Evolutionary conservation across 2,113 vertebrate species (phyloP).

Genomic region (Speoplatyrhinus poulsoni): DNA sequence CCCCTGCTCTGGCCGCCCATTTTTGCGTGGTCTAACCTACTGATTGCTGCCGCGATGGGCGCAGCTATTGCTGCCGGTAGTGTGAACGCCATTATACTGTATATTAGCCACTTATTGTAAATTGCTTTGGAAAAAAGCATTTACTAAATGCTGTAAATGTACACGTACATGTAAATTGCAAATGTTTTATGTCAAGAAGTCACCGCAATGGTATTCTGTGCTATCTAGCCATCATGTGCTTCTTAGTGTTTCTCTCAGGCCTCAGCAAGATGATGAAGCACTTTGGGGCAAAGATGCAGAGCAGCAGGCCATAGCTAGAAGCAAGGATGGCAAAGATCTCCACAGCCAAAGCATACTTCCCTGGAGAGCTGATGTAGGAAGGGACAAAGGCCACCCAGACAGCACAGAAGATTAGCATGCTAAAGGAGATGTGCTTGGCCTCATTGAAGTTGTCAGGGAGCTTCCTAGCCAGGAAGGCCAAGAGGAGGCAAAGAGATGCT

Average conservation of each 20-base stretch:
- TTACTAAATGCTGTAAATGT: too few relatives aligned
- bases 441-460: slow-evolving; percentile 66
- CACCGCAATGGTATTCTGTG: background rate
- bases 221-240: slow-evolving; percentile 52
- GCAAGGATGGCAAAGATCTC: slow-evolving; percentile 60
- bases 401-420: slow-evolving; percentile 67
- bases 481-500: slow-evolving; percentile 52
- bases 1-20: too few relatives aligned
- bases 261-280: slow-evolving; percentile 56
- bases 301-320: slow-evolving; percentile 57
- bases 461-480: slow-evolving; percentile 58
- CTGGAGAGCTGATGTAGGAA: slow-evolving; percentile 52
- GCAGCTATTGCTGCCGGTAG: too few relatives aligned
- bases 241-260: slow-evolving; percentile 61
- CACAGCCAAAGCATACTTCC: slow-evolving; percentile 40
- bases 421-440: slow-evolving; percentile 66
- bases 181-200: background rate
- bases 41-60: too few relatives aligned
- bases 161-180: background rate
- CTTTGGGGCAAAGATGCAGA: slow-evolving; percentile 57
- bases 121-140: too few relatives aligned
- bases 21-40: too few relatives aligned
- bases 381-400: slow-evolving; percentile 57
- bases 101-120: too few relatives aligned
- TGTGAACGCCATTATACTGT: too few relatives aligned